phyloP scores from a whole-genome alignment of 2,797 vertebrate species.

The Pogonophryne albipinna region DNA sequence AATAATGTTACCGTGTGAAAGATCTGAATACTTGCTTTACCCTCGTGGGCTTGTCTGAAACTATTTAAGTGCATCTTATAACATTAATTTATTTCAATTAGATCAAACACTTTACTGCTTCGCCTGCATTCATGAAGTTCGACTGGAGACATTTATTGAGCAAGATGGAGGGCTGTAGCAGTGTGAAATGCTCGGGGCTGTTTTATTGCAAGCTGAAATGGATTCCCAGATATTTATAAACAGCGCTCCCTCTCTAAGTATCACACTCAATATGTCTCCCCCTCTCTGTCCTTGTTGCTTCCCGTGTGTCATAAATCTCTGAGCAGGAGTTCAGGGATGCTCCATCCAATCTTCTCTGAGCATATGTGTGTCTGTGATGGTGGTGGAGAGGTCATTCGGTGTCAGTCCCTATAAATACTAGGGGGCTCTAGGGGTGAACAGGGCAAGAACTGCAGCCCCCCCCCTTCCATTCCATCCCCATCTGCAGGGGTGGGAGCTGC shows the following conservation, averaged over 20 bases:
- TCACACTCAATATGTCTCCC: constrained; percentile 59
- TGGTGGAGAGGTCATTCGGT: constrained; percentile 57
- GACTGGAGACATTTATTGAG: constrained; percentile 58
- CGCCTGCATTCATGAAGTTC: constrained; percentile 55
- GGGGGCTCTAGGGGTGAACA: constrained; percentile 43
- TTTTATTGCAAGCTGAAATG: constrained; percentile 72
- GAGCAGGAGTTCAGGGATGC: constrained; percentile 59
- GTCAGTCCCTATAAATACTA: constrained; percentile 76
- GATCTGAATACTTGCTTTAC: too few relatives aligned
- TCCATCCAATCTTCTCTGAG: constrained; percentile 62
- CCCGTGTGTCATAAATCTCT: constrained; percentile 72
- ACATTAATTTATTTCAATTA: constrained; percentile 45
- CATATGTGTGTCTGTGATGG: constrained; percentile 52
- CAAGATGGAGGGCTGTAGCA: constrained; percentile 52
- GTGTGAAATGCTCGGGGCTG: constrained; percentile 43
- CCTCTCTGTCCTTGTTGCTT: constrained; percentile 57
- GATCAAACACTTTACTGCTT: constrained; percentile 49
- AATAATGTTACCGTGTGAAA: too few relatives aligned
- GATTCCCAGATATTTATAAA: constrained; percentile 80
- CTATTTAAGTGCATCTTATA: constrained; percentile 38
- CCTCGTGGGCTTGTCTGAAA: constrained; percentile 7
- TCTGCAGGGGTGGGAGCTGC: constrained; percentile 37
- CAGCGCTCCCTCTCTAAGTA: constrained; percentile 52
- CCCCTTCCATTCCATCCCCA: background rate
- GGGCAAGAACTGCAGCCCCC: constrained; percentile 36